A percentile compares a stretch with the other conserved stretches of the same genome.
phyloP scores from a whole-genome alignment of 92 coral and sea anemone species.

The Bergia sp. region DNA sequence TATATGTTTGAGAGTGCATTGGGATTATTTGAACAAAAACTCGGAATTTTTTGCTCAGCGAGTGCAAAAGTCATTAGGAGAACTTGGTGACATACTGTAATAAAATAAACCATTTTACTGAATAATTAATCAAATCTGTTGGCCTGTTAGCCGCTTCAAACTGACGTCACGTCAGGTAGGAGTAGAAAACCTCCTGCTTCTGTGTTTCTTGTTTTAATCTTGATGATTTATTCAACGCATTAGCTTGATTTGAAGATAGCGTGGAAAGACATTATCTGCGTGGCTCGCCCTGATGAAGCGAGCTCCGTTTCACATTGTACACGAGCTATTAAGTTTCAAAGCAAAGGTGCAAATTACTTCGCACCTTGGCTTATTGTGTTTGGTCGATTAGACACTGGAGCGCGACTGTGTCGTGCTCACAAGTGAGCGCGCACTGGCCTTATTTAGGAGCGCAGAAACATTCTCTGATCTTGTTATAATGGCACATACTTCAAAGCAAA shows the following conservation, averaged over 20 bases:
- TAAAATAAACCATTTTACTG: slow-evolving; percentile 78
- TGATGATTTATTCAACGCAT: slow-evolving; percentile 44
- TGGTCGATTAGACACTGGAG: slow-evolving; percentile 18
- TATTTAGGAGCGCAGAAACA: slow-evolving; percentile 62
- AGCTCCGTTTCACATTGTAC: slow-evolving; percentile 42
- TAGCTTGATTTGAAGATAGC: slow-evolving; percentile 47
- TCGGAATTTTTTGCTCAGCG: slow-evolving; percentile 39
- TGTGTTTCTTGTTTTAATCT: slow-evolving; percentile 35
- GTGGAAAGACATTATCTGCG: slow-evolving; percentile 43
- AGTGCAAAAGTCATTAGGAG: slow-evolving; percentile 79
- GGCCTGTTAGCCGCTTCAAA: slow-evolving; percentile 48
- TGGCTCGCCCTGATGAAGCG: slow-evolving; percentile 32
- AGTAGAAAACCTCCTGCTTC: slow-evolving; percentile 28
- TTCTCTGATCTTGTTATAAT: slow-evolving; percentile 76
- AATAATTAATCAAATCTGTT: slow-evolving; percentile 92
- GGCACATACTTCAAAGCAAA: slow-evolving; percentile 72
- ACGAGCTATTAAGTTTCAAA: slow-evolving; percentile 39
- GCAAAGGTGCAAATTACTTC: slow-evolving; percentile 44
- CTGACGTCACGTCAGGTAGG: slow-evolving; percentile 38
- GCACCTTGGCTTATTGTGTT: slow-evolving; percentile 41
- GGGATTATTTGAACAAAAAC: neutral
- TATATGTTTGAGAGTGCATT: slow-evolving; percentile 19
- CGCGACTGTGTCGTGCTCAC: slow-evolving; percentile 2
- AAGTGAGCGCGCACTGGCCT: slow-evolving; percentile 12
- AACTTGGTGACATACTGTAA: slow-evolving; percentile 88